Conservation (phyloP, 2,888 invertebrate species). For the Nomada lathburiana region DNA sequence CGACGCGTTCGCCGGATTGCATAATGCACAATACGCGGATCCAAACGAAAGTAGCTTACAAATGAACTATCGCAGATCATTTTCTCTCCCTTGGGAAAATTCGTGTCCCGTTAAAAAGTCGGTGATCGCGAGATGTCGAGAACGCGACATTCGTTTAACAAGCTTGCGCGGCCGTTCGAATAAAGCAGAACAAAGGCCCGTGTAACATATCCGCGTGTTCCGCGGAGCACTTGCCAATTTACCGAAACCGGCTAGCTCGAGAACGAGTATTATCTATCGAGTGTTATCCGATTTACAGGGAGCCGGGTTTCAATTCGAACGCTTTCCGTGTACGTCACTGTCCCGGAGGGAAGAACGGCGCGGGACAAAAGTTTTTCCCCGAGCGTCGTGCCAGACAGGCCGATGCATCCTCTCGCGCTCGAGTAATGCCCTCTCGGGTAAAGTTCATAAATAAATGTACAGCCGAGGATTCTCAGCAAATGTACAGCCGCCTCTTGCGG, state of each 20-base stretch:
- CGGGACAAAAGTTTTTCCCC: conserved; percentile 23
- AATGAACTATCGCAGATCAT: neutral
- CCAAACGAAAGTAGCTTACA: too few species aligned
- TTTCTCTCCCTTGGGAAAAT: neutral
- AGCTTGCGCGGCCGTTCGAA: too few species aligned
- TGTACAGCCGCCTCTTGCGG: neutral
- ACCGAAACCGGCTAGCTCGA: neutral
- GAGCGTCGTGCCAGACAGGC: conserved; percentile 4
- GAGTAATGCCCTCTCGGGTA: conserved; percentile 15
- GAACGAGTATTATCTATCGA: conserved; percentile 11
- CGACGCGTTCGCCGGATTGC: neutral
- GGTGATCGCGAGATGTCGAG: too few species aligned
- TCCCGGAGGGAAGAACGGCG: neutral
- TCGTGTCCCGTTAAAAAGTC: neutral
- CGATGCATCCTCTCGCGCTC: conserved; percentile 23
- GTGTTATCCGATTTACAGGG: neutral
- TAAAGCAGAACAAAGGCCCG: too few species aligned
- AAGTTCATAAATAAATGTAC: conserved; percentile 54
- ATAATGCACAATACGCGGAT: neutral
- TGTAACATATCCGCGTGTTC: too few species aligned
- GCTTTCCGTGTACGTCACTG: conserved; percentile 20
- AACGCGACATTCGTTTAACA: neutral
- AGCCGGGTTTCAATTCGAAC: conserved; percentile 4
- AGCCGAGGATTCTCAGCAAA: conserved; percentile 19
- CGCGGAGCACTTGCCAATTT: too few species aligned